Percentiles rank a stretch among this genome's conserved stretches.
phyloP scores from a whole-genome alignment of 2,797 vertebrate genomes.

The Dermochelys coriacea region DNA sequence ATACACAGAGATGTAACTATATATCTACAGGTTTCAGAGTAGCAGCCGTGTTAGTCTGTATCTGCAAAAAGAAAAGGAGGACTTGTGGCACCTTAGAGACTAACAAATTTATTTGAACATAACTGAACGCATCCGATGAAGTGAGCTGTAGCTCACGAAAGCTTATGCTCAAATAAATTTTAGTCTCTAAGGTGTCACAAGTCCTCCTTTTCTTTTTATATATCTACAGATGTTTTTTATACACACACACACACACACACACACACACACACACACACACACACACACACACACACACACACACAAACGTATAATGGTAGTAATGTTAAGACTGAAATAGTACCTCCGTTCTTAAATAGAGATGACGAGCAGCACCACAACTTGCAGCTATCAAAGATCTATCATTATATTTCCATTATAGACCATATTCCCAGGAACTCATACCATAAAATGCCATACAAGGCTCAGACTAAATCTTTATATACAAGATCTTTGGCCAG shows the following conservation, averaged over 20 bases:
- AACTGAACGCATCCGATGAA: no score
- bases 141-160: no score
- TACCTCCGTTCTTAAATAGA: rapidly evolving
- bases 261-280: background rate
- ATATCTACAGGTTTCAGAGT: background rate
- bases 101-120: no score
- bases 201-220: background rate
- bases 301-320: background rate
- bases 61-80: no score
- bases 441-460: rapidly evolving
- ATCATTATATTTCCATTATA: rapidly evolving
- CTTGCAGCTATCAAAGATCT: rapidly evolving
- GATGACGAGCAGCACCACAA: rapidly evolving
- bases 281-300: background rate
- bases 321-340: background rate
- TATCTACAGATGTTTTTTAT: background rate
- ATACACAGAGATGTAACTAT: background rate
- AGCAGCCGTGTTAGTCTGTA: no score
- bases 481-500: background rate
- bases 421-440: background rate
- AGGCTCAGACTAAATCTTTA: background rate
- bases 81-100: no score
- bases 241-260: background rate
- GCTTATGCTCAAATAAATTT: no score
- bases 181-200: no score